Base-by-base conservation (phyloP, 1,140 invertebrate species). In the Heliothis virescens region DNA sequence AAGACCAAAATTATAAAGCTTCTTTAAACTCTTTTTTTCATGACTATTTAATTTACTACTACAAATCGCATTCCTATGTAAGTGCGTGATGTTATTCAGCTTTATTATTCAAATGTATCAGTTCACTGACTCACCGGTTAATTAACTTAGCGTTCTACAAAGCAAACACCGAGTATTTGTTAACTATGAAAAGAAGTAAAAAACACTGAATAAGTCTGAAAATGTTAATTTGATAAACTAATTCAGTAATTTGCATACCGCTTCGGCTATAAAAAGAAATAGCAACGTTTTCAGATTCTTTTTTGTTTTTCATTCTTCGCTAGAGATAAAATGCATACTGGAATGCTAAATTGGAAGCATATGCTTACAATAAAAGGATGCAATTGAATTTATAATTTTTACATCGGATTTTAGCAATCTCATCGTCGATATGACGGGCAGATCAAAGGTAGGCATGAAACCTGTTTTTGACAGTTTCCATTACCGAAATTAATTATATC, bases 401-500 rank as follows among this genome's bases (percentile, higher is more conserved):
- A 41, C 34, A 41, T 41, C 34, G 34, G 0, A 9, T 41, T 41
- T 41, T 9, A 41, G 34, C 34, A 41, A 41, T 41, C 5, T 41
- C 34, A 5, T 41, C 9, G 34, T 41, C 34, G 34, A 41, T 41
- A 57, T 21, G 9, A 21, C 18, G 16, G 16, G 3, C 7, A 53
- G 15, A 53, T 7, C 13, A 34, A 62, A 63, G 15, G 29, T 18
- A 47, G 11, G 34, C 34, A 16, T 9, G 9, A 47, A 65, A n/a
- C 15, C 16, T 65, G 34, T 10, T 65, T 12, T 7, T 41, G 62
- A 65, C 62, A 65, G 62, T 65, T 65, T 47, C 34, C 62, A 65
- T 65, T 65, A 65, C 16, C 62, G 15, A 65, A 65, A 65, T 65
- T 65, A 47, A 65, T 65, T 65, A 65, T 41, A 41, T 65, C 34